These are phyloP conservation scores for Listrodromus nycthemerus DNA, from an alignment of 2,888 invertebrate genomes.

Conservation along the genomic window DNA sequence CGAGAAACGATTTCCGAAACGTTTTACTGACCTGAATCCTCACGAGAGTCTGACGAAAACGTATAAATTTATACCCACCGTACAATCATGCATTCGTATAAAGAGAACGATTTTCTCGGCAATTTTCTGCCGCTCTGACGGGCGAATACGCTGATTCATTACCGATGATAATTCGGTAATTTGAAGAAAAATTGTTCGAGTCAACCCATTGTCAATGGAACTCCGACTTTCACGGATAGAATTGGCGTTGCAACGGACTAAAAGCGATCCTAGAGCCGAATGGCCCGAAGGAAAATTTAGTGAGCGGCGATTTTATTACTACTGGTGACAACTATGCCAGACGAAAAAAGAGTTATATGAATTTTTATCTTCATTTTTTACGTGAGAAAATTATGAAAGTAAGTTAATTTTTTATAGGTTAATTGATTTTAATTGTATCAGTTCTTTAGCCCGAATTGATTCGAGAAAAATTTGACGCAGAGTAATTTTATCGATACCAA, in stretches of 20 bases:
- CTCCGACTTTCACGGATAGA: constrained; percentile 48
- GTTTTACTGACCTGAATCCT: constrained; percentile 67
- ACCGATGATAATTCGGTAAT: constrained; percentile 58
- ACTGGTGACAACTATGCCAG: background rate
- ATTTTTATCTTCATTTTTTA: too few relatives aligned
- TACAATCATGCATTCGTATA: constrained; percentile 20
- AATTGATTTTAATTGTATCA: too few relatives aligned
- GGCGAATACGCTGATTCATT: constrained; percentile 50
- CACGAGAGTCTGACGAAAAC: constrained; percentile 66
- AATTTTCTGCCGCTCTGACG: constrained; percentile 62
- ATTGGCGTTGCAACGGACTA: constrained; percentile 39
- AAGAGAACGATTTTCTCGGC: constrained; percentile 62
- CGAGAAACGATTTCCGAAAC: constrained; percentile 55
- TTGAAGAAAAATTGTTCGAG: constrained; percentile 50
- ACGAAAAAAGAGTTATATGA: background rate
- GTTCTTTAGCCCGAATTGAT: too few relatives aligned
- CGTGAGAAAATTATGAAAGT: too few relatives aligned
- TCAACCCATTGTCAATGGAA: constrained; percentile 23
- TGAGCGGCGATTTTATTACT: background rate
- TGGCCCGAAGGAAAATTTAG: constrained; percentile 14
- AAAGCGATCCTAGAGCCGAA: constrained; percentile 53
- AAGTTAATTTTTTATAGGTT: too few relatives aligned
- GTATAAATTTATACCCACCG: constrained; percentile 5
- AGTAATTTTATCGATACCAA: too few relatives aligned
- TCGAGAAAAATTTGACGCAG: too few relatives aligned